phyloP scores from a whole-genome alignment of 2,113 vertebrate species.

The Calypte anna region DNA sequence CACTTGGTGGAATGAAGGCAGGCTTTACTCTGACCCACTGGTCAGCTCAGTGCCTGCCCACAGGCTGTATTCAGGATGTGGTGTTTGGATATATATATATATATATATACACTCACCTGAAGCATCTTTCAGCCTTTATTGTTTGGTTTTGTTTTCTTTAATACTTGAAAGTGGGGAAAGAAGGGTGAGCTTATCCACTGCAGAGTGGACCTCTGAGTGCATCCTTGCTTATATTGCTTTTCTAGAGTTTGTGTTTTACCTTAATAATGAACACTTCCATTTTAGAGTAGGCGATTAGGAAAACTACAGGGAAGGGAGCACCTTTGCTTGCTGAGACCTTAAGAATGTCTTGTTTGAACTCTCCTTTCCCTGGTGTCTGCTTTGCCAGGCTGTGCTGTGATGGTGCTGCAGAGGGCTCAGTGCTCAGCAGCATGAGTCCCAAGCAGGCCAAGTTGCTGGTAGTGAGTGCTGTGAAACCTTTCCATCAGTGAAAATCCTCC shows the following conservation, averaged over 20 bases:
- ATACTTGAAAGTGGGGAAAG: background rate
- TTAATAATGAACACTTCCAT: accelerated
- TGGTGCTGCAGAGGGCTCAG: background rate
- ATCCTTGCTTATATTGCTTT: background rate
- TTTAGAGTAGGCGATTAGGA: background rate
- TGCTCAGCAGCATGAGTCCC: background rate
- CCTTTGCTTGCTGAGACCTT: background rate
- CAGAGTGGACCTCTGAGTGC: background rate
- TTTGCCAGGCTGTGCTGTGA: background rate
- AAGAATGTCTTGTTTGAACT: background rate
- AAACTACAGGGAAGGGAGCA: background rate
- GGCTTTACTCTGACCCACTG: background rate
- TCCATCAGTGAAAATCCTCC: background rate
- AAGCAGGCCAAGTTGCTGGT: background rate
- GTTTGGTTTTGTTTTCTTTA: background rate
- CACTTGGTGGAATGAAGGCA: background rate
- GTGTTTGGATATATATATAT: background rate
- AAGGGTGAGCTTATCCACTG: background rate
- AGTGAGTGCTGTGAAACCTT: accelerated
- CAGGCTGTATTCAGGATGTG: background rate
- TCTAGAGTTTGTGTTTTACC: background rate
- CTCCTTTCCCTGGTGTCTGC: background rate
- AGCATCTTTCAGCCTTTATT: background rate
- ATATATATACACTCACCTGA: background rate
- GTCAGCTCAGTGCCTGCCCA: background rate